A percentile compares a stretch with the other conserved stretches of the same genome.
Conservation (phyloP, 2,888 invertebrate genomes). For the Andrena haemorrhoa region DNA sequence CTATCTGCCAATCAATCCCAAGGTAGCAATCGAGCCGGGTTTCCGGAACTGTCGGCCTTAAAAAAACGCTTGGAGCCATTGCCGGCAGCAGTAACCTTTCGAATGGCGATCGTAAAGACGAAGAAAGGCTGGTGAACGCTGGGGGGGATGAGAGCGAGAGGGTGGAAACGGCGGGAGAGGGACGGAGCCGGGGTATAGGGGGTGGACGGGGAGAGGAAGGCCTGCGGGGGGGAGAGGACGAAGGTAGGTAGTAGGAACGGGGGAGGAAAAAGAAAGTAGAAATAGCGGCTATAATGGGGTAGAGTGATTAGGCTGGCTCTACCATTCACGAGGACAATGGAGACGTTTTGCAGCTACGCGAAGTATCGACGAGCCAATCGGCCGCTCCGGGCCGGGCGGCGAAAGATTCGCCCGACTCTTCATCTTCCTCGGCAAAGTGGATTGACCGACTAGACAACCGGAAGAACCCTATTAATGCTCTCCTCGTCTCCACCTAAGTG, state of each 20-base stretch:
- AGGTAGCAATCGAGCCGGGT: conserved; percentile 64
- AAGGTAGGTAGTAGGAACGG: conserved; percentile 13
- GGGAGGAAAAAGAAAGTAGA: conserved; percentile 22
- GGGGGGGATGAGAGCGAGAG: conserved; percentile 4
- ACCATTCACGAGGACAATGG: conserved; percentile 76
- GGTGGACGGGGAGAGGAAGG: conserved; percentile 10
- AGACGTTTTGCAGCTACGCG: conserved; percentile 69
- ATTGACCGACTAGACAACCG: conserved; percentile 69
- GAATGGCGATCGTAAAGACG: conserved; percentile 75
- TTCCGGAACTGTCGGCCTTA: conserved; percentile 65
- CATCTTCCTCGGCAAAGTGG: conserved; percentile 68
- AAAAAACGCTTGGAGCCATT: conserved; percentile 74
- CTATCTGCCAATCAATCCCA: conserved; percentile 72
- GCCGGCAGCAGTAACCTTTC: conserved; percentile 71
- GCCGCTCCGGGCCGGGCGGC: conserved; percentile 37
- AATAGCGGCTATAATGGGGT: conserved; percentile 73
- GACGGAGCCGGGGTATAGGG: conserved; percentile 2
- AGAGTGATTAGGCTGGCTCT: conserved; percentile 77
- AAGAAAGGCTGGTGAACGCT: conserved; percentile 48
- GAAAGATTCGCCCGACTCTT: conserved; percentile 64
- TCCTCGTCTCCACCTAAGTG: conserved; percentile 32
- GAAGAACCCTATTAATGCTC: conserved; percentile 63
- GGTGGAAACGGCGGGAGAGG: conserved; percentile 19
- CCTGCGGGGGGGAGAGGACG: background rate
- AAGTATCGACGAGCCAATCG: conserved; percentile 77